A percentile compares a stretch with the other conserved stretches of the same genome.
phyloP scores from a whole-genome alignment of 1,140 invertebrate genomes.

The Cydia fagiglandana region DNA sequence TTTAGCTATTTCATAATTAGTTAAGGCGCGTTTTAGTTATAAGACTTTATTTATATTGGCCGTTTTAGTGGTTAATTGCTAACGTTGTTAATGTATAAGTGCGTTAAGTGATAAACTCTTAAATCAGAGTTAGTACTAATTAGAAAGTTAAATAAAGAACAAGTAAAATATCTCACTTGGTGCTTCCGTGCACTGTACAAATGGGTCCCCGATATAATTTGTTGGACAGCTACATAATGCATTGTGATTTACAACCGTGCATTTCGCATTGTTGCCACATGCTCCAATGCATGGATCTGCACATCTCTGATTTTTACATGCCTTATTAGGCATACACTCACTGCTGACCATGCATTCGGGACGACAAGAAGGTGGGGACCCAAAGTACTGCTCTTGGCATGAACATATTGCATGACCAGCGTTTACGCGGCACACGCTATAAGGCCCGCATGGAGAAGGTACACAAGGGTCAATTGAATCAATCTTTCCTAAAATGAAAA shows the following conservation, averaged over 20 bases:
- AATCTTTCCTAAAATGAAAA: conserved; percentile 59
- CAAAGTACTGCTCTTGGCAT: conserved; percentile 84
- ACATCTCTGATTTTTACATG: conserved; percentile 88
- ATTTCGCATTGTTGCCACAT: conserved; percentile 87
- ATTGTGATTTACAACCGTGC: conserved; percentile 87
- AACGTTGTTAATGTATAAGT: neutral
- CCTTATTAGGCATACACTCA: conserved; percentile 84
- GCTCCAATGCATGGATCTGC: conserved; percentile 87
- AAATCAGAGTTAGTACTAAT: conserved; percentile 15
- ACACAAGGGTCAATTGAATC: conserved; percentile 82
- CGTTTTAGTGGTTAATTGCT: neutral
- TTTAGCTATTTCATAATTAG: neutral
- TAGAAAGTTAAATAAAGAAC: conserved; percentile 37
- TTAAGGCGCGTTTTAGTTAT: neutral
- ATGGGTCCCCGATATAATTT: conserved; percentile 86
- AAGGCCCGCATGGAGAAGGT: conserved; percentile 85
- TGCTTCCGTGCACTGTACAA: conserved; percentile 82
- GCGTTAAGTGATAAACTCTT: neutral
- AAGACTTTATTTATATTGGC: neutral
- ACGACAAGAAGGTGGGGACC: conserved; percentile 85
- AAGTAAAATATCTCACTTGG: conserved; percentile 77
- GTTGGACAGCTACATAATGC: conserved; percentile 87
- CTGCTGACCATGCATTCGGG: conserved; percentile 88
- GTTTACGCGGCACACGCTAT: conserved; percentile 83
- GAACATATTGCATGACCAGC: conserved; percentile 86